Percentiles rank a stretch among this genome's conserved stretches.
These are phyloP conservation scores for Cyanistes caeruleus DNA, from an alignment of 2,113 vertebrate genomes.

Conservation along the genomic window DNA sequence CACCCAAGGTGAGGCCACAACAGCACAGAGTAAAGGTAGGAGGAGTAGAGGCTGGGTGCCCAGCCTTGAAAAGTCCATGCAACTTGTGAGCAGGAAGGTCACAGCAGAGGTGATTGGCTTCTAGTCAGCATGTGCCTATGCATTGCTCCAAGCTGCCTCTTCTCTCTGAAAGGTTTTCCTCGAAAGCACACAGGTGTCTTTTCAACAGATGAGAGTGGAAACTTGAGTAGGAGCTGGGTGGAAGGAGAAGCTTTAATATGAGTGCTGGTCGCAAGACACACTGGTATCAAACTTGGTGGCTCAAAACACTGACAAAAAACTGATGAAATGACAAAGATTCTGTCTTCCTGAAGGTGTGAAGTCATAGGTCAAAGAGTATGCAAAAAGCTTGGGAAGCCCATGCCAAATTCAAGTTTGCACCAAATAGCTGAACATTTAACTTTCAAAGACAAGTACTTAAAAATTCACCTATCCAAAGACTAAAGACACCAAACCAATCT, in stretches of 20 bases:
- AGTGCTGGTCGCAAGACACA: accelerated
- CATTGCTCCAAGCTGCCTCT: accelerated
- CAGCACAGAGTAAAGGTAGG: accelerated
- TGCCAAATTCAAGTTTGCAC: not conserved
- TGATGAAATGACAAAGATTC: not conserved
- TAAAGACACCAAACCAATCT: not conserved
- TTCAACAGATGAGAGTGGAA: accelerated
- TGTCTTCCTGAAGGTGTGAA: not conserved
- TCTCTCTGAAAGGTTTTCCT: not conserved
- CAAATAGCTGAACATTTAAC: not conserved
- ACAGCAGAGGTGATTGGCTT: not conserved
- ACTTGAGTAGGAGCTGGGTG: not conserved
- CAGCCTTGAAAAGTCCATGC: not conserved
- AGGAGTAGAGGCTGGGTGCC: no score
- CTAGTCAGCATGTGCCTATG: no score
- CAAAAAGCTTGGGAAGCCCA: not conserved
- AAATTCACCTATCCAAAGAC: not conserved
- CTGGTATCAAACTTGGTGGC: not conserved
- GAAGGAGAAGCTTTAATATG: not conserved
- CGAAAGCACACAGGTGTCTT: accelerated
- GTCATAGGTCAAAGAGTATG: not conserved
- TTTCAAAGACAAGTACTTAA: not conserved
- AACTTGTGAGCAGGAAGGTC: not conserved
- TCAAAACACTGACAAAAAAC: accelerated
- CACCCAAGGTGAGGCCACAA: not conserved